phyloP scores from a whole-genome alignment of 2,888 invertebrate genomes.

The Bombyx huttoni region DNA sequence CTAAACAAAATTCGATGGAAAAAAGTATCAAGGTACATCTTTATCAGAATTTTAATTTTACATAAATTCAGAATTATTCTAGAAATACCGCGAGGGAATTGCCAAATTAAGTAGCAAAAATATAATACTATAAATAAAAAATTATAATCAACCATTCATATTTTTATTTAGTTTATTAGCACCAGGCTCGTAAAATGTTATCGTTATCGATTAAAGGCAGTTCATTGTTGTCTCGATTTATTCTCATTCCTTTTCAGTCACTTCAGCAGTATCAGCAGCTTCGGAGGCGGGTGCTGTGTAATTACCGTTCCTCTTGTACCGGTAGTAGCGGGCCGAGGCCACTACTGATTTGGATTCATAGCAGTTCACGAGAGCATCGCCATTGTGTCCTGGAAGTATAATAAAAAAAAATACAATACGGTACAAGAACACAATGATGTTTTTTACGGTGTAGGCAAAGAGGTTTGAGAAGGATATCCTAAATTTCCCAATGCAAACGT shows the following conservation, averaged over 20 bases:
- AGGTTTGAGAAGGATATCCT: no score
- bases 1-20: no score
- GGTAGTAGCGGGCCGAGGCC: slow-evolving; percentile 47
- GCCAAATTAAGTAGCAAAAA: no score
- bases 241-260: slow-evolving; percentile 16
- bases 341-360: slow-evolving; percentile 56
- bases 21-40: no score
- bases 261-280: slow-evolving; percentile 1
- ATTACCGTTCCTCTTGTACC: slow-evolving; percentile 57
- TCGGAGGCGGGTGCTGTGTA: slow-evolving; percentile 6
- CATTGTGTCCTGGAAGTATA: slow-evolving; percentile 62
- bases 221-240: slow-evolving; percentile 7
- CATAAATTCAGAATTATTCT: no score
- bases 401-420: background rate
- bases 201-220: background rate
- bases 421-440: background rate
- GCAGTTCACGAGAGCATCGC: slow-evolving; percentile 74
- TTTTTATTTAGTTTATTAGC: background rate
- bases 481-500: no score
- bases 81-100: no score
- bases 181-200: background rate
- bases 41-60: no score
- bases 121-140: background rate
- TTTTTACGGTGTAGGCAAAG: no score
- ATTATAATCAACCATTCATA: background rate